Base-by-base conservation (phyloP, 2,113 vertebrate genomes). In the Ictidomys tridecemlineatus region DNA sequence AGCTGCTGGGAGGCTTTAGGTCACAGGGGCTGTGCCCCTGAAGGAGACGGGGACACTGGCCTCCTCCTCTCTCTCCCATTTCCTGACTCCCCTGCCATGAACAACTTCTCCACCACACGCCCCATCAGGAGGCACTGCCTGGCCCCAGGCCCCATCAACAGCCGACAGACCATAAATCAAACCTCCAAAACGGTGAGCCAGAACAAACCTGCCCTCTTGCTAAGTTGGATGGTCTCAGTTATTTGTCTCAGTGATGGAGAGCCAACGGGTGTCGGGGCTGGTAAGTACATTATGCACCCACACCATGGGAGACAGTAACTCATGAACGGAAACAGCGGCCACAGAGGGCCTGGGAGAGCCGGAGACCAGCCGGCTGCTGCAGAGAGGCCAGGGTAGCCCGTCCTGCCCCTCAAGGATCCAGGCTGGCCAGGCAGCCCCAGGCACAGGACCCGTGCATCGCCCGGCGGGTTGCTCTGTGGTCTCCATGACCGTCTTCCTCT, bases 311-410 rank as follows among this genome's bases (percentile, higher is more conserved):
- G 26, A 53, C 37, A 45, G 0, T 7, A 20, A 32, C 18, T 20
- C 24, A 2, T 1, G 37, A 3, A 0, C 17, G 10, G 28, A 4
- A 58, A 7, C 0, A 4, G 42, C 22, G n/a, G 32, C 48, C 4
- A n/a, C 4, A 56, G 67, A 70, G 51, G 53, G 32, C 20, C 20
- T 30, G 63, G 4, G 26, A 65, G 63, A 30, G 20, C 8, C 45
- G 22, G 22, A 48, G 39, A 12, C 39, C n/a, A 7, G 22, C 3
- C 3, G 1, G 45, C 13, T 8, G 7, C 39, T 1, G 3, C 0
- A 4, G 51, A 28, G 58, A 56, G 32, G 14, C 48, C 61, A 4
- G 3, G 53, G 16, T 0, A 2, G 56, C 5, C 9, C 11, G 2
- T 6, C 6, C 20, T 11, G 11, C 37, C 30, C 28, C 37, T 26